A percentile compares a stretch with the other conserved stretches of the same genome.
phyloP scores from a whole-genome alignment of 2,797 vertebrate genomes.

The Tinamus major region DNA sequence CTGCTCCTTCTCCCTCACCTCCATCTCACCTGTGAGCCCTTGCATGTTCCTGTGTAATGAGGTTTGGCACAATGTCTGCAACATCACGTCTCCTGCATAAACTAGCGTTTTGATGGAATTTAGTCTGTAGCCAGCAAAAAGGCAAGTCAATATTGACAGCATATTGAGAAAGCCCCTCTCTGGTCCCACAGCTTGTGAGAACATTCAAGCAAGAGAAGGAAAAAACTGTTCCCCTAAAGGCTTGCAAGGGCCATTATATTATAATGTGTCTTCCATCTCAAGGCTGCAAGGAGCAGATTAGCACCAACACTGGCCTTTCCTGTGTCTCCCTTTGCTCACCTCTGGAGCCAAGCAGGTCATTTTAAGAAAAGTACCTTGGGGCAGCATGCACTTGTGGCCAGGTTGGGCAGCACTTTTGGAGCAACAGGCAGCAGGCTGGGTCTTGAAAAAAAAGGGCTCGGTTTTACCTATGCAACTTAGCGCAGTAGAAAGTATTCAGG shows the following conservation, averaged over 20 bases:
- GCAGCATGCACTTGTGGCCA: not conserved
- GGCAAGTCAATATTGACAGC: not conserved
- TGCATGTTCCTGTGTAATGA: not conserved
- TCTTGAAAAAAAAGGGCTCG: not conserved
- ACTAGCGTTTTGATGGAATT: not conserved
- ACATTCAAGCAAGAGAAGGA: not conserved
- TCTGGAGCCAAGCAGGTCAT: not conserved
- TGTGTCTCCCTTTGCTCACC: fast-evolving
- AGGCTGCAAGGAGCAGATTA: not conserved
- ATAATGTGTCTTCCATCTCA: not conserved
- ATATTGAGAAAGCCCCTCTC: not conserved
- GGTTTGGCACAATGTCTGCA: too few species aligned
- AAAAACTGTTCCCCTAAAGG: not conserved
- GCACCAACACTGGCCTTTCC: not conserved
- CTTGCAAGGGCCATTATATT: fast-evolving
- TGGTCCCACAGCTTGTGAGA: not conserved
- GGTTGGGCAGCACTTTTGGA: not conserved
- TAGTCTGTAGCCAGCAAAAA: too few species aligned
- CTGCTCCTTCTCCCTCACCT: not conserved
- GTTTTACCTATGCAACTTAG: not conserved
- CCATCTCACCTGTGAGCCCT: not conserved
- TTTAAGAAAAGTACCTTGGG: not conserved
- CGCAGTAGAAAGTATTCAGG: not conserved
- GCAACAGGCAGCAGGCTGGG: too few species aligned
- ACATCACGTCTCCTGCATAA: not conserved